These are phyloP conservation scores for Cheilosia variabilis DNA, from an alignment of 2,888 invertebrate genomes.

Conservation along the genomic window DNA sequence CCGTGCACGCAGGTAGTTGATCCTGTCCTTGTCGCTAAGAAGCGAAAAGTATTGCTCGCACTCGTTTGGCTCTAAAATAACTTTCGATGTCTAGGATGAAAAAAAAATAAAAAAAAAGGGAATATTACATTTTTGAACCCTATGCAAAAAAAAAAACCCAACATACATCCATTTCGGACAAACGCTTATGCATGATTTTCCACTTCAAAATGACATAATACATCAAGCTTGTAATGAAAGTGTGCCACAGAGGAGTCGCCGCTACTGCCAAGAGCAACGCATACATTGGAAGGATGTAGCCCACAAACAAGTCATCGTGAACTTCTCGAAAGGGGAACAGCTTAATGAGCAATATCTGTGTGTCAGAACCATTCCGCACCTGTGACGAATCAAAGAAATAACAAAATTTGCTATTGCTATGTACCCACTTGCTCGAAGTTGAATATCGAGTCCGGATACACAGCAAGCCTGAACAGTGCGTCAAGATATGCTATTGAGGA, in stretches of 20 bases:
- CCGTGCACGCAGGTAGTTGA: conserved; percentile 74
- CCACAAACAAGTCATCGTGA: conserved; percentile 77
- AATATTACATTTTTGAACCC: no score
- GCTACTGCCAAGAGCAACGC: conserved; percentile 77
- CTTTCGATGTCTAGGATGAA: conserved; percentile 37
- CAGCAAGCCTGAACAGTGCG: conserved; percentile 78
- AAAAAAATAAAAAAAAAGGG: no score
- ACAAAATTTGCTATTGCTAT: no score
- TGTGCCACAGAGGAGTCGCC: conserved; percentile 80
- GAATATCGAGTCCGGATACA: conserved; percentile 78
- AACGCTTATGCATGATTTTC: conserved; percentile 77
- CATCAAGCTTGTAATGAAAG: conserved; percentile 80
- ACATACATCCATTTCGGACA: conserved; percentile 79
- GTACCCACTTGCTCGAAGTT: conserved; percentile 77
- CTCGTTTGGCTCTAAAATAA: conserved; percentile 32
- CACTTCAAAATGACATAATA: conserved; percentile 78
- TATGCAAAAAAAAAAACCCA: no score
- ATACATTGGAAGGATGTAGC: conserved; percentile 76
- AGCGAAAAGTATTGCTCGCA: background rate
- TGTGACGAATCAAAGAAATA: background rate
- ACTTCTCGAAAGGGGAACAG: conserved; percentile 79
- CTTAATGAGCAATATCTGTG: conserved; percentile 78
- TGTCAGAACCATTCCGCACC: conserved; percentile 76
- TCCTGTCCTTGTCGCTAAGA: conserved; percentile 15
- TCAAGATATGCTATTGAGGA: conserved; percentile 77